These are phyloP conservation scores for Karalla daura DNA, from an alignment of 2,797 vertebrate genomes.

Conservation along the genomic window DNA sequence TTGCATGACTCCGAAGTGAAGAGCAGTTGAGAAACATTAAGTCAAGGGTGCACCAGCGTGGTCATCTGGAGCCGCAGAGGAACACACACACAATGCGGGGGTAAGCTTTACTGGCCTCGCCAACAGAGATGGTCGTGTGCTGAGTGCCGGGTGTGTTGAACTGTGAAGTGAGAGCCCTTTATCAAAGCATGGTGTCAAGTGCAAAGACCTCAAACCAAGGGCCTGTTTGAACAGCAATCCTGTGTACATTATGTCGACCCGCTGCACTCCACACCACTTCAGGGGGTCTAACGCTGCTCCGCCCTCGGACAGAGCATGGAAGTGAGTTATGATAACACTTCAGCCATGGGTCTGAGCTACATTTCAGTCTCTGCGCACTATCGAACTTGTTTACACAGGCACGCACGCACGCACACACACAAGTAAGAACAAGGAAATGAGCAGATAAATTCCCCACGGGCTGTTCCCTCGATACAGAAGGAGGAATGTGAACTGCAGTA, in stretches of 20 bases:
- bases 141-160: constrained; percentile 9
- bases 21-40: no score
- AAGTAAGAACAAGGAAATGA: background rate
- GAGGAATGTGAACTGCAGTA: background rate
- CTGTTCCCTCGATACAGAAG: background rate
- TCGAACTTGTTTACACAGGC: no score
- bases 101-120: background rate
- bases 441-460: background rate
- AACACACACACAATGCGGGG: no score
- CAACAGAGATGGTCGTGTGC: background rate
- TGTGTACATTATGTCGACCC: background rate
- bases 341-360: background rate
- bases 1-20: no score
- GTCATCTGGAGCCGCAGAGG: no score
- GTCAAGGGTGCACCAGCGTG: no score
- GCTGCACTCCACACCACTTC: background rate
- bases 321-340: background rate
- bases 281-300: background rate
- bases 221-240: constrained; percentile 5
- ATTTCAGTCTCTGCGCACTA: no score
- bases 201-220: constrained; percentile 10
- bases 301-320: background rate
- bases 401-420: background rate
- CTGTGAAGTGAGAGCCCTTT: background rate
- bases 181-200: constrained; percentile 1